These are phyloP conservation scores for Agriopis marginaria DNA, from an alignment of 2,888 invertebrate species.

Conservation along the genomic window DNA sequence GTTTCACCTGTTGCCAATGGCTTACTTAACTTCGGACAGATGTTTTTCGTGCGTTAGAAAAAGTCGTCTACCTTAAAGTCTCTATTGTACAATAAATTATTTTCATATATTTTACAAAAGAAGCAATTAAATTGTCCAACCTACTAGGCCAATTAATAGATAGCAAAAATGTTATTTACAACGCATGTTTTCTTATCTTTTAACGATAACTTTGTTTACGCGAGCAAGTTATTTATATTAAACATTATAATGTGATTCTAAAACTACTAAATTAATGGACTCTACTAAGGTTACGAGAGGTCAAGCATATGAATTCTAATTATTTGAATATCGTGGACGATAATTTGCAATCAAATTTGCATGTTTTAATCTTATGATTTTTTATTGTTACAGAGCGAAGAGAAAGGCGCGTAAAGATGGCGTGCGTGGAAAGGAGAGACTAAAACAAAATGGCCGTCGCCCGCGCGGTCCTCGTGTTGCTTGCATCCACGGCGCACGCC, in stretches of 20 bases:
- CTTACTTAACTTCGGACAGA: too few species aligned
- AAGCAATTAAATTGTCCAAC: constrained; percentile 9
- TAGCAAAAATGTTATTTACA: constrained; percentile 29
- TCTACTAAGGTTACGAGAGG: constrained; percentile 9
- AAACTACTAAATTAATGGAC: constrained; percentile 15
- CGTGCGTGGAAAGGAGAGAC: constrained; percentile 71
- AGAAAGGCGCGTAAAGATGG: constrained; percentile 68
- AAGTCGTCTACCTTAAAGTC: not conserved
- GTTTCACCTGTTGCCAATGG: constrained; percentile 2
- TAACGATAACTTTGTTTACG: constrained; percentile 33
- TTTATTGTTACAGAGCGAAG: constrained; percentile 69
- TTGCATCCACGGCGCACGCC: constrained; percentile 86
- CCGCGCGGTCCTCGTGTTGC: constrained; percentile 85
- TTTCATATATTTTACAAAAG: constrained; percentile 12
- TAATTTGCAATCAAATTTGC: not conserved
- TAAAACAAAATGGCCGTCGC: constrained; percentile 81
- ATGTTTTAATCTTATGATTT: not conserved
- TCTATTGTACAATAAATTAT: too few species aligned
- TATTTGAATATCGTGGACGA: not conserved
- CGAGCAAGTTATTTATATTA: constrained; percentile 8
- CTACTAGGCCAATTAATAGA: constrained; percentile 21
- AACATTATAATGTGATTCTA: constrained; percentile 13
- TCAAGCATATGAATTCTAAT: constrained; percentile 13
- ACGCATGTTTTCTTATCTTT: constrained; percentile 32
- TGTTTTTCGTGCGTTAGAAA: too few species aligned